A percentile compares a stretch with the other conserved stretches of the same genome.
phyloP scores from a whole-genome alignment of 2,888 invertebrate genomes.

The Lutraria lutraria region DNA sequence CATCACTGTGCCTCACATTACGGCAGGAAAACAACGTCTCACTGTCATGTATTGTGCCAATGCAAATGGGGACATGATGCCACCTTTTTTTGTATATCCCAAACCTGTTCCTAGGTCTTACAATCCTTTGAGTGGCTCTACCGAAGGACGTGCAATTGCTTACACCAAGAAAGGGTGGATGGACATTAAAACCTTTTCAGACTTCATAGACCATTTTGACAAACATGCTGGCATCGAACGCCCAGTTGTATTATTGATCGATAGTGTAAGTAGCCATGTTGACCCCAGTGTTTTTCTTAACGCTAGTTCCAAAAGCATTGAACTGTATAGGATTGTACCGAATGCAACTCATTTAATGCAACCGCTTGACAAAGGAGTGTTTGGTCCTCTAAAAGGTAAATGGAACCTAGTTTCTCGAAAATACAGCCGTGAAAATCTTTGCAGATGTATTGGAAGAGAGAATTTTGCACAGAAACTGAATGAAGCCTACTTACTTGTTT shows the following conservation, averaged over 20 bases:
- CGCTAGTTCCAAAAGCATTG: constrained; percentile 42
- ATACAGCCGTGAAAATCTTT: constrained; percentile 50
- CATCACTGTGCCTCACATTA: constrained; percentile 34
- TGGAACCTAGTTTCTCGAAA: constrained; percentile 39
- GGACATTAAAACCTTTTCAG: constrained; percentile 39
- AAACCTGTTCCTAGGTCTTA: constrained; percentile 50
- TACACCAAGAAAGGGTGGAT: constrained; percentile 64
- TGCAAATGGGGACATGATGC: constrained; percentile 54
- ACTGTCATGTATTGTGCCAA: constrained; percentile 60
- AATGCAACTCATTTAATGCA: constrained; percentile 65
- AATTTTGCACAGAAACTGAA: constrained; percentile 59
- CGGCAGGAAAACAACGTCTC: constrained; percentile 43
- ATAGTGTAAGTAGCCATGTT: constrained; percentile 52
- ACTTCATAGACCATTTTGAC: constrained; percentile 53
- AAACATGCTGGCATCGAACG: constrained; percentile 48
- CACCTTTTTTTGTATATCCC: constrained; percentile 52
- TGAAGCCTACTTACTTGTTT: constrained; percentile 51
- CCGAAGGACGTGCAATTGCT: constrained; percentile 35
- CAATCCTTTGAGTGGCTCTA: constrained; percentile 50
- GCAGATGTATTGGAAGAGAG: constrained; percentile 37
- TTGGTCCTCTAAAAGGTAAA: constrained; percentile 49
- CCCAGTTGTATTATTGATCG: constrained; percentile 46
- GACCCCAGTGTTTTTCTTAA: constrained; percentile 18
- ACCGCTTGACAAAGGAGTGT: constrained; percentile 61
- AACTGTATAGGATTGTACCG: constrained; percentile 56